These are phyloP conservation scores for Idaea dimidiata DNA, from an alignment of 2,888 invertebrate genomes.

Conservation along the genomic window DNA sequence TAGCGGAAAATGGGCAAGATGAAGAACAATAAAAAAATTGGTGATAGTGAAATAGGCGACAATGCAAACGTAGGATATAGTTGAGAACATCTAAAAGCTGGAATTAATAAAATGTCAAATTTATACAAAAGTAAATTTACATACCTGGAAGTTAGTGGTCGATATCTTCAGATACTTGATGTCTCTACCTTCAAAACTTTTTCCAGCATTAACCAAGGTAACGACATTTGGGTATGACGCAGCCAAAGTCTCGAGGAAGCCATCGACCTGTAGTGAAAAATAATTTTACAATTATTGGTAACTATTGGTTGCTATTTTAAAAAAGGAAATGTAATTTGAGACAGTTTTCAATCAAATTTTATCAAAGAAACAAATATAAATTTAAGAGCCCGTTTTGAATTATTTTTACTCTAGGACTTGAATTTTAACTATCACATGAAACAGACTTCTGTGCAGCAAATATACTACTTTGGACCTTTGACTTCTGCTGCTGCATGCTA, in stretches of 20 bases:
- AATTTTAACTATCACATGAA: too few relatives aligned
- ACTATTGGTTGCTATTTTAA: too few relatives aligned
- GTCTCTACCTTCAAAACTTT: constrained; percentile 75
- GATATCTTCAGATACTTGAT: constrained; percentile 81
- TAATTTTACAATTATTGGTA: too few relatives aligned
- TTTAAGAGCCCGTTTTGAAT: too few relatives aligned
- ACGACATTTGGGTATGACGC: constrained; percentile 45
- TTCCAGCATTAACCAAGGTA: constrained; percentile 67
- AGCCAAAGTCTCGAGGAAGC: constrained; percentile 50
- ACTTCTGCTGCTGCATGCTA: too few relatives aligned
- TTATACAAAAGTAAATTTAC: not conserved
- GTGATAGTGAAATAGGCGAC: not conserved
- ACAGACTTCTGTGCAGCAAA: too few relatives aligned
- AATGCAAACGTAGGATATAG: not conserved
- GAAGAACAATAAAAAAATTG: not conserved
- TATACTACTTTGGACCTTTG: too few relatives aligned
- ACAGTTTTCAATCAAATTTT: too few relatives aligned
- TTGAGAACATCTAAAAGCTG: not conserved
- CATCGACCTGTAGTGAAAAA: constrained; percentile 42
- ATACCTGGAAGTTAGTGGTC: constrained; percentile 54
- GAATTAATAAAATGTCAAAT: not conserved
- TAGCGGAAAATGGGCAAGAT: too few relatives aligned
- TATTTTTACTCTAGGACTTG: too few relatives aligned
- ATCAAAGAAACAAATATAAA: too few relatives aligned
- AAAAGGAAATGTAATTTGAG: too few relatives aligned